Evolutionary conservation across 2,113 vertebrate genomes (phyloP).

Genomic region (Gopherus evgoodei): DNA sequence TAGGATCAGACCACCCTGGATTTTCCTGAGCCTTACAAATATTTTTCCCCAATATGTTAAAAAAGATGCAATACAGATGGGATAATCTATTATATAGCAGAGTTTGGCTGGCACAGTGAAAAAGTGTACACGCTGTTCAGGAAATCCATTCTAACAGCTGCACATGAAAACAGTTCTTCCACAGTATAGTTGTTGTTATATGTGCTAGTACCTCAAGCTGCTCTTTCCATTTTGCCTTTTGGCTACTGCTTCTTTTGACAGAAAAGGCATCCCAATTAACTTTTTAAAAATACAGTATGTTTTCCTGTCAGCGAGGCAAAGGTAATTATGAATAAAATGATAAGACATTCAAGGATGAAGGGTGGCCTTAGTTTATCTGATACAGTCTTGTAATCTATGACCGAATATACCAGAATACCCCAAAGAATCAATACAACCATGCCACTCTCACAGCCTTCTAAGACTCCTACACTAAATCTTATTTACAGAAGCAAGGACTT

Average conservation of each 20-base stretch:
- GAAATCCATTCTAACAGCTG: neutral
- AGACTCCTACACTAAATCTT: neutral
- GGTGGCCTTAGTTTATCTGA: neutral
- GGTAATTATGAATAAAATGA: neutral
- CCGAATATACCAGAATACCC: neutral
- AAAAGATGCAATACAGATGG: neutral
- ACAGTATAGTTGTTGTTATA: neutral
- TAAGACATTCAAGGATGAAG: neutral
- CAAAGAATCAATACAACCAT: neutral
- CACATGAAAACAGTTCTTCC: neutral
- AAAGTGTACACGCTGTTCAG: neutral
- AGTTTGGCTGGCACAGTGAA: neutral
- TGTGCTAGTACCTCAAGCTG: neutral
- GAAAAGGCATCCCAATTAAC: neutral
- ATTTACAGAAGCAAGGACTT: neutral
- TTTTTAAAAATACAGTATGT: neutral
- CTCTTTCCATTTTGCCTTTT: neutral
- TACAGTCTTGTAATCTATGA: accelerated
- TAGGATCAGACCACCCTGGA: neutral
- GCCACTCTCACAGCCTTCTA: neutral
- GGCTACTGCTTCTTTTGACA: neutral
- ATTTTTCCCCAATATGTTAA: neutral
- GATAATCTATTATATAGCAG: neutral
- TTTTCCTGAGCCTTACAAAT: constrained; percentile 11
- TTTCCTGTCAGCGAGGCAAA: neutral